Evolutionary conservation across 1,140 invertebrate genomes (phyloP), one percentile per base, ranked within the genome.

Genomic region (Paramacrobiotus metropolitanus): DNA sequence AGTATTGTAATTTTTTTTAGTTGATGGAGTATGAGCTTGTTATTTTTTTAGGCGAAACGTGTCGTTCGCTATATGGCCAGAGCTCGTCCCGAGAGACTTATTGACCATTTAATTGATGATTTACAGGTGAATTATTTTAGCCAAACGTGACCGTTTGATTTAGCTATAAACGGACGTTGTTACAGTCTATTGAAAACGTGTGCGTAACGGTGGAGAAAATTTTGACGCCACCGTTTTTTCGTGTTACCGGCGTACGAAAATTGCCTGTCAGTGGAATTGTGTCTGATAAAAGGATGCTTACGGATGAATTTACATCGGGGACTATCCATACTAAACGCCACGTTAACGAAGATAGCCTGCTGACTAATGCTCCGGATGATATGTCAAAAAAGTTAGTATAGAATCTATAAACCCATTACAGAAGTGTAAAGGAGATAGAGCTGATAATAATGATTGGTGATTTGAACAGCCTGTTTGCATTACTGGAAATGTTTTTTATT

Each of bases 31-130:
- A 40, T 30, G 60, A 44, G 30, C 31, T 44, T 21, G 24, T 62
- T 30, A 20, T 55, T 34, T 31, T 34, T 60, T 65, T 44, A n/a
- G n/a, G 87, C 90, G 0, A 97, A 98, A 74, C 79, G 90, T 31
- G 90, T 98, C 1, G 84, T 91, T 2, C 73, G 93, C 0, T 96
- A 92, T 74, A 73, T 98, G 65, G 89, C 87, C 0, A 76, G 89
- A 63, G 84, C 89, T 0, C 80, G 86, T 60, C 86, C 91, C 1
- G 87, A 93, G 70, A 79, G 87, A 59, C 78, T 97, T 1, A 78
- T 98, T 1, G 90, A 97, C 68, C 90, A 97, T 72, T 83, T 98
- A 75, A 92, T 97, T 86, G 83, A 83, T 18, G 92, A 97, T 74
- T 76, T 99, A 44, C 69, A 70, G 60, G 60, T 63, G 24, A n/a